Evolutionary conservation across 2,888 invertebrate genomes (phyloP), one percentile per base, ranked within the genome.

Genomic region (Podotricha telesiphe): DNA sequence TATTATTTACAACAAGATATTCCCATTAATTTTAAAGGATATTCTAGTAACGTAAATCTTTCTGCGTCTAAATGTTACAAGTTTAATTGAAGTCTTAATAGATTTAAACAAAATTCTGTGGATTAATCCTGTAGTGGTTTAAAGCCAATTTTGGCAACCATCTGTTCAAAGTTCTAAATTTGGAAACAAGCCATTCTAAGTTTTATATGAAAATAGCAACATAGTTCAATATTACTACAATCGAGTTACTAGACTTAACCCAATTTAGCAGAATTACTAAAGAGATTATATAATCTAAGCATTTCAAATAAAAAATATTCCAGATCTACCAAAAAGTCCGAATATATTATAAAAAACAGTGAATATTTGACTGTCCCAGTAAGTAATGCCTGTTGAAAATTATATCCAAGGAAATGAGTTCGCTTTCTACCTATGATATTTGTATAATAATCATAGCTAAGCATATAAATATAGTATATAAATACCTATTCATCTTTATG

Each of bases 131-230:
- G 15, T 65, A 58, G 58, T 22, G 56, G 65, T 22, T 58, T 48
- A 58, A 17, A 56, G 47, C 58, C 22, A 48, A 65, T 37, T 58
- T 65, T 65, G 65, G 65, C 65, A 65, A 40, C 65, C 20, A 58
- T 65, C 15, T 65, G 48, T 48, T 65, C 37, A 58, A 65, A 65
- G 48, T 65, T 65, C 45, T 65, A 48, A 56, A 34, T 48, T 58
- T 65, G 56, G 65, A 65, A 65, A 20, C 65, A 50, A 65, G 58
- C 65, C 56, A 65, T 40, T 58, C 48, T 40, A 58, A 58, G 58
- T 37, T 65, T 45, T n/a, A 48, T 47, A 65, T 56, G 48, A 58
- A 65, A 56, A 28, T 34, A 47, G 20, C 42, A 22, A 22, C 59
- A 59, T n/a, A 17, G 20, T 40, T 22, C 19, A 40, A 42, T 42